A percentile compares a stretch with the other conserved stretches of the same genome.
These are phyloP conservation scores for Stylophora pistillata DNA, from an alignment of 64 coral and sea anemone species.

Conservation along the genomic window DNA sequence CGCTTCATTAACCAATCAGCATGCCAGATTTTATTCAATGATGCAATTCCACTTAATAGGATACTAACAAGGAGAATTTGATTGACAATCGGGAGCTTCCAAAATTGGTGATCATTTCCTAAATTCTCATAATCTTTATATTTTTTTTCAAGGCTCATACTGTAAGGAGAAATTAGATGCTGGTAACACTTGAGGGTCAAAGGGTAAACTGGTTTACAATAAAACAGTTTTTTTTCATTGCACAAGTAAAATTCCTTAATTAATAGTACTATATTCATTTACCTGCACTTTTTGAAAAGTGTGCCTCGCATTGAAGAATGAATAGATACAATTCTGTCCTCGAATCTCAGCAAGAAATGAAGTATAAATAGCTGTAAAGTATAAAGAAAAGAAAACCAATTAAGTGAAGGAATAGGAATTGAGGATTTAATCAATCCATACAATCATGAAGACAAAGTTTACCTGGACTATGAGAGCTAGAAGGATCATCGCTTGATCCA, in stretches of 20 bases:
- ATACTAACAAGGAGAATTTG: neutral
- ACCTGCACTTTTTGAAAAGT: constrained; percentile 92
- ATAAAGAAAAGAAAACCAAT: neutral
- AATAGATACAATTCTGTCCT: constrained; percentile 78
- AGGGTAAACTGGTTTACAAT: too few species aligned
- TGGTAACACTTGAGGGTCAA: too few species aligned
- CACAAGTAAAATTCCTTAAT: neutral
- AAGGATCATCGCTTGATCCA: constrained; percentile 68
- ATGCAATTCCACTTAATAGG: too few species aligned
- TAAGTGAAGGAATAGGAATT: neutral
- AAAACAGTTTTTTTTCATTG: too few species aligned
- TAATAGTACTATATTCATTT: too few species aligned
- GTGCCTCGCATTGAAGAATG: constrained; percentile 74
- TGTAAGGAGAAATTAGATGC: too few species aligned
- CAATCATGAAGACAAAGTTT: neutral
- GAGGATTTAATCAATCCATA: neutral
- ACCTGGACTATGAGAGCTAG: constrained; percentile 69
- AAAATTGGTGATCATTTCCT: too few species aligned
- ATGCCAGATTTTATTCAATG: too few species aligned
- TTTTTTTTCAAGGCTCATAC: too few species aligned
- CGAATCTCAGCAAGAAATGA: constrained; percentile 93
- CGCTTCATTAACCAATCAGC: too few species aligned
- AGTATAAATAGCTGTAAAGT: constrained; percentile 73
- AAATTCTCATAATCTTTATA: too few species aligned
- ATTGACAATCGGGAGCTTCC: too few species aligned